Conservation (phyloP, 2,113 vertebrate species). For the Neopipo cinnamomea region DNA sequence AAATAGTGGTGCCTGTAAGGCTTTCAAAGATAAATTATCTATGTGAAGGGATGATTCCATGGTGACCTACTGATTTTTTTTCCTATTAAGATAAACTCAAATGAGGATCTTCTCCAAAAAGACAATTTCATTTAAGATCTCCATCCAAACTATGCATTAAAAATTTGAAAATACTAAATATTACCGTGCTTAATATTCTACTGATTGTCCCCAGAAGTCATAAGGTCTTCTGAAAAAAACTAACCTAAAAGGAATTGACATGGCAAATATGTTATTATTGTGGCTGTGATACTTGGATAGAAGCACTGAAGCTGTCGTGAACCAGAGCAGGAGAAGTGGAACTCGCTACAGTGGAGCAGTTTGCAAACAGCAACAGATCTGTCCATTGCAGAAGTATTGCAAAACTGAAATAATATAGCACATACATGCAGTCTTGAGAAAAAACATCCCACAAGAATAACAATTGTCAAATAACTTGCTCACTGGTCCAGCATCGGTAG, state of each 20-base stretch:
- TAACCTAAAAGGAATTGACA: neutral
- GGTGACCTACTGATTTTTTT: neutral
- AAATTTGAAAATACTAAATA: neutral
- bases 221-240: neutral
- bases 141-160: neutral
- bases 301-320: neutral
- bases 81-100: neutral
- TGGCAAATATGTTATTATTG: neutral
- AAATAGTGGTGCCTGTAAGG: neutral
- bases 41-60: neutral
- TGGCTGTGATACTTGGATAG: neutral
- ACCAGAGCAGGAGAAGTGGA: neutral
- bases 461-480: neutral
- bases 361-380: neutral
- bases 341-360: neutral
- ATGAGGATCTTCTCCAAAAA: neutral
- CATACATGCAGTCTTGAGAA: neutral
- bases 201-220: neutral
- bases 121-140: neutral
- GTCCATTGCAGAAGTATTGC: neutral
- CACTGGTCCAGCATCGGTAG: neutral
- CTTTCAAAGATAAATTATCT: conserved; percentile 37
- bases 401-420: neutral
- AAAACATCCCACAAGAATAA: neutral
- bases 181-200: neutral